These are phyloP conservation scores for Heterochromis multidens DNA, from an alignment of 2,113 vertebrate genomes.

Conservation along the genomic window DNA sequence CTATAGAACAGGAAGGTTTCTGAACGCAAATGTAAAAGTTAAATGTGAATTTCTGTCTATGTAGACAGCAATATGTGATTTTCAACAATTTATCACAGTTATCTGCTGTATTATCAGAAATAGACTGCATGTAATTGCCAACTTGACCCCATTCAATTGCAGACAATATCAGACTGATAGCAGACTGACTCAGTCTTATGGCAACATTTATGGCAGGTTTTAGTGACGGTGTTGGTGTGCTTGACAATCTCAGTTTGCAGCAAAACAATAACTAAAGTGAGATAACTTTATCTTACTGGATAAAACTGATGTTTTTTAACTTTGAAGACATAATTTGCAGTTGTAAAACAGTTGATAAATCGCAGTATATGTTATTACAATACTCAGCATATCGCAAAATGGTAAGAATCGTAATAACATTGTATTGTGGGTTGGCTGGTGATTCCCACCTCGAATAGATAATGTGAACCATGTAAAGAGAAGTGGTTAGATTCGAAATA, in stretches of 20 bases:
- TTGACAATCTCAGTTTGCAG: neutral
- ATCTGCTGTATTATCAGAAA: too few species aligned
- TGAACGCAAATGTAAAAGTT: too few species aligned
- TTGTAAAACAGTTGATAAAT: neutral
- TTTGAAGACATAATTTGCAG: neutral
- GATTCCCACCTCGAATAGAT: neutral
- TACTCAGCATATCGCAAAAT: neutral
- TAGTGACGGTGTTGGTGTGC: neutral
- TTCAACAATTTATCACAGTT: too few species aligned
- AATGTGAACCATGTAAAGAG: neutral
- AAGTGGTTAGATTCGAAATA: neutral
- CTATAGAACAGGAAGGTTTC: too few species aligned
- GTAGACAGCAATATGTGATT: too few species aligned
- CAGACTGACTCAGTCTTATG: neutral
- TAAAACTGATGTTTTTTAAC: neutral
- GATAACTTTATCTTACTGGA: too few species aligned
- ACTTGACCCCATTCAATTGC: too few species aligned
- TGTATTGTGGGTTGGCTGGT: too few species aligned
- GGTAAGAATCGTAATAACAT: neutral
- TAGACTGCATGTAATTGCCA: too few species aligned
- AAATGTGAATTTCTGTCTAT: too few species aligned
- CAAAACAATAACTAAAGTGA: too few species aligned
- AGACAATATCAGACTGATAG: fast-evolving
- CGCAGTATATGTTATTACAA: neutral
- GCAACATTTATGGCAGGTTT: neutral